These are phyloP conservation scores for Manis crassicaudata DNA, from an alignment of 2,797 vertebrate genomes.

Conservation along the genomic window DNA sequence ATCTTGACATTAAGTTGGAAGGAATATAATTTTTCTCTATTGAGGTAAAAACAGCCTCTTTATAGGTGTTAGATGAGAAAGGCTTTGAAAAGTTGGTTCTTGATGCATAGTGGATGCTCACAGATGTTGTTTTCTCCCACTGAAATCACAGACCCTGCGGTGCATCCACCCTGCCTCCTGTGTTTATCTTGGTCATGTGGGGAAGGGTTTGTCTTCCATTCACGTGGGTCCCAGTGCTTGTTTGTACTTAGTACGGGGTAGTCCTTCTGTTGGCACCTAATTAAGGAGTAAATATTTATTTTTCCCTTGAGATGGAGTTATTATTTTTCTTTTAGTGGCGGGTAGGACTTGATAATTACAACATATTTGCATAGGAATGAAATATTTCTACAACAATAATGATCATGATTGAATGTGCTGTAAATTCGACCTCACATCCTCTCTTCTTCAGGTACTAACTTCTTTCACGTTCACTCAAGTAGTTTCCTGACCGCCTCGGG, in stretches of 20 bases:
- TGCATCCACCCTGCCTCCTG: background rate
- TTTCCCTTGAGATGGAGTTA: background rate
- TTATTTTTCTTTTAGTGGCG: background rate
- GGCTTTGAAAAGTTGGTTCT: background rate
- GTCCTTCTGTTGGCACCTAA: background rate
- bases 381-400: constrained; percentile 6
- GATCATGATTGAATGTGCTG: background rate
- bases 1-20: background rate
- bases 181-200: background rate
- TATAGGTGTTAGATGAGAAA: background rate
- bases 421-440: background rate
- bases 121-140: background rate
- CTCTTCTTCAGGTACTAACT: background rate
- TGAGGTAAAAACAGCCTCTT: background rate
- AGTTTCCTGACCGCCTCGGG: background rate
- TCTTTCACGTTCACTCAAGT: background rate
- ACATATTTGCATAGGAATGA: constrained; percentile 1
- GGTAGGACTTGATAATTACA: constrained; percentile 37
- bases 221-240: background rate
- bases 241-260: background rate
- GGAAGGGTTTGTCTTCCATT: background rate
- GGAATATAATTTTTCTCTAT: background rate
- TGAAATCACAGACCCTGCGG: background rate
- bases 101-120: background rate
- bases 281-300: constrained; percentile 37